Evolutionary conservation across 2,888 invertebrate genomes (phyloP).

Genomic region (Leucoptera coffeella): DNA sequence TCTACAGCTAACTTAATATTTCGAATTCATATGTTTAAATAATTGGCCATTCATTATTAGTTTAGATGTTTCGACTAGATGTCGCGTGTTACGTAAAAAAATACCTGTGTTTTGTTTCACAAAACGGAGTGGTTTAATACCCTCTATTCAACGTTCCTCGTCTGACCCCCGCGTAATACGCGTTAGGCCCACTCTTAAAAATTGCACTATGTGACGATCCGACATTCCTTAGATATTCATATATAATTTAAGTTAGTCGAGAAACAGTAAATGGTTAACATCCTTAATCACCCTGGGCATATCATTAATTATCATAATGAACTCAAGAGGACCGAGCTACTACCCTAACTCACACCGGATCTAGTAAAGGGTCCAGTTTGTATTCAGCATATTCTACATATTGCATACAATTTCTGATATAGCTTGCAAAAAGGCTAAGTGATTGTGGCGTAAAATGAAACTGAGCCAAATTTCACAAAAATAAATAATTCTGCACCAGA

Average conservation of each 20-base stretch:
- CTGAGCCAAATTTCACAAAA: slow-evolving; percentile 2
- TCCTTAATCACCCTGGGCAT: slow-evolving; percentile 3
- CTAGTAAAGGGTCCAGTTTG: slow-evolving; percentile 2
- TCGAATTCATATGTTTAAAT: no score
- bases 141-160: no score
- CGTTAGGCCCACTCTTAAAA: no score
- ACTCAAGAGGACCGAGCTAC: slow-evolving; percentile 4
- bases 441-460: slow-evolving; percentile 2
- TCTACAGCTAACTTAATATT: no score
- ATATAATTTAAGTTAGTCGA: slow-evolving; percentile 2
- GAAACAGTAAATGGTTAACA: slow-evolving; percentile 3
- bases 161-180: no score
- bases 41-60: no score
- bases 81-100: no score
- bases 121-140: no score
- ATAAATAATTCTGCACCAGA: slow-evolving; percentile 3
- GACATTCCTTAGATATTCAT: no score
- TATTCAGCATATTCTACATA: slow-evolving; percentile 3
- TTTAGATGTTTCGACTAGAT: no score
- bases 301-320: slow-evolving; percentile 5
- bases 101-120: no score
- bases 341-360: slow-evolving; percentile 5
- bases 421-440: slow-evolving; percentile 3
- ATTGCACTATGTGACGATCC: no score
- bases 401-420: slow-evolving; percentile 3